Percentiles rank a stretch among this genome's conserved stretches.
Evolutionary conservation across 2,888 invertebrate genomes (phyloP).

Genomic region (Pammene fasciana): DNA sequence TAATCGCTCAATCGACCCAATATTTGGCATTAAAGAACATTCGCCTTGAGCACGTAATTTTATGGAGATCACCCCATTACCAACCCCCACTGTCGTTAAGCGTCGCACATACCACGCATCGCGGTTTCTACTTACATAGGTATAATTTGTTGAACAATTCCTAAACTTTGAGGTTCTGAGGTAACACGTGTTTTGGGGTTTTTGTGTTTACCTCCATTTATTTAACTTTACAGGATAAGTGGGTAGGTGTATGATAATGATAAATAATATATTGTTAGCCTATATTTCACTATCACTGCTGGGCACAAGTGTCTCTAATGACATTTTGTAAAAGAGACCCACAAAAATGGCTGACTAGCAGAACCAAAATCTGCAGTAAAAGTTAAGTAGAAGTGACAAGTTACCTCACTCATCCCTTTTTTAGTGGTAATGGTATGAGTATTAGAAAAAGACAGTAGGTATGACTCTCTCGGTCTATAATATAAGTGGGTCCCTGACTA

Average conservation of each 20-base stretch:
- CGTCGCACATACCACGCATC: not conserved
- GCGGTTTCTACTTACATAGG: not conserved
- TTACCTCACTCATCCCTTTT: no score
- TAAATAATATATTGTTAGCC: no score
- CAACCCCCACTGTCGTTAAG: not conserved
- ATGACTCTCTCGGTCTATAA: no score
- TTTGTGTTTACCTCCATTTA: not conserved
- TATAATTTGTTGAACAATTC: constrained; percentile 7
- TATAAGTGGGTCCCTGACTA: no score
- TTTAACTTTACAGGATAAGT: not conserved
- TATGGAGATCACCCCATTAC: constrained; percentile 10
- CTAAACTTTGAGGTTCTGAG: not conserved
- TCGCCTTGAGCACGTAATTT: constrained; percentile 8
- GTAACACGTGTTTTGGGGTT: constrained; percentile 1
- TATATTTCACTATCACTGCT: no score
- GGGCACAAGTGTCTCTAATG: no score
- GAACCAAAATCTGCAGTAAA: no score
- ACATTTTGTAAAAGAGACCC: no score
- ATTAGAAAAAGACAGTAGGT: no score
- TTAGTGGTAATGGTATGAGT: no score
- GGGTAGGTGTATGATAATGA: not conserved
- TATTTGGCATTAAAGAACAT: not conserved
- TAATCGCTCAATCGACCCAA: constrained; percentile 3
- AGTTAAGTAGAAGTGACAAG: no score
- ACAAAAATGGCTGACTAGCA: no score